Conservation (phyloP, 2,888 invertebrate genomes). For the Bombyx huttoni region DNA sequence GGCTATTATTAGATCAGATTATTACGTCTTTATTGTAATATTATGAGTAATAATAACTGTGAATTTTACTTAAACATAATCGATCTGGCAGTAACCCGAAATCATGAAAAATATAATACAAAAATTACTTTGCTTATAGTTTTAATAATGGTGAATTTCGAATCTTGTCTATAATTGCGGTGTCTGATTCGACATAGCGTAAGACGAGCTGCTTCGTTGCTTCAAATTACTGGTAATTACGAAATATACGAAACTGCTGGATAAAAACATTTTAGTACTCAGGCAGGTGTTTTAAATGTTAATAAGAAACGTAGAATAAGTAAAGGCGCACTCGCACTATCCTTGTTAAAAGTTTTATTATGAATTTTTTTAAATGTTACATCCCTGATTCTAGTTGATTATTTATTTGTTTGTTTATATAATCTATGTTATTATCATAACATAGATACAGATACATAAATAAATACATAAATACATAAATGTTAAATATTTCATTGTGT, state of each 20-base stretch:
- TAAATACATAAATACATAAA: too few relatives aligned
- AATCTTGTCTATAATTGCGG: neutral
- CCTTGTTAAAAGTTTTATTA: neutral
- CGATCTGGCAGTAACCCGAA: too few relatives aligned
- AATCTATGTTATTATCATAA: neutral
- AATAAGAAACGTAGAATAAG: neutral
- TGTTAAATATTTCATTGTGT: too few relatives aligned
- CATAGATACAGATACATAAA: too few relatives aligned
- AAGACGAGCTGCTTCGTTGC: neutral
- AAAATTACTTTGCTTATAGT: too few relatives aligned
- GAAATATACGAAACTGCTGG: neutral
- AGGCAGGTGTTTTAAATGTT: neutral
- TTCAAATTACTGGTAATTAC: neutral
- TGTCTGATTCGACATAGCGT: neutral
- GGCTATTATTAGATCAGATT: too few relatives aligned
- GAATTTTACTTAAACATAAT: too few relatives aligned
- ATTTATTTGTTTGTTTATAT: neutral
- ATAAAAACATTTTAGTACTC: neutral
- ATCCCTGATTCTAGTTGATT: neutral
- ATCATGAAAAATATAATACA: too few relatives aligned
- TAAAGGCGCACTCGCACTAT: neutral
- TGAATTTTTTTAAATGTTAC: neutral
- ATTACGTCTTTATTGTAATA: too few relatives aligned
- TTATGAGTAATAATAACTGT: too few relatives aligned
- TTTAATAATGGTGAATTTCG: too few relatives aligned